Evolutionary conservation across 1,140 invertebrate species (phyloP).

Genomic region (Venturia canescens): DNA sequence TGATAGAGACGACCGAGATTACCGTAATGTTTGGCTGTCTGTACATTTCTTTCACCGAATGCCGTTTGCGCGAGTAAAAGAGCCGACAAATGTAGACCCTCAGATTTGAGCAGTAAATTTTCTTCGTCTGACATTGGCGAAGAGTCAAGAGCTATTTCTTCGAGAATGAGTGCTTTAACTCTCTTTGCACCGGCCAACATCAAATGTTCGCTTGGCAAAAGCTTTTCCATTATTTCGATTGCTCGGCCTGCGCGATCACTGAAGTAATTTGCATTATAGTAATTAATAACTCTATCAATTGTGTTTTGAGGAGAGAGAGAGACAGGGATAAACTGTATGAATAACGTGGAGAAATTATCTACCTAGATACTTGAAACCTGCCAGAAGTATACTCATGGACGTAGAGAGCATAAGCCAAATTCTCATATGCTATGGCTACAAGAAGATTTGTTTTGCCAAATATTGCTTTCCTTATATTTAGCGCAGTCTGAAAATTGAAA

Average conservation of each 20-base stretch:
- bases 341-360: neutral
- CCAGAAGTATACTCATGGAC: slow-evolving; percentile 94
- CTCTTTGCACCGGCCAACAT: slow-evolving; percentile 92
- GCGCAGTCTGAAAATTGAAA: slow-evolving; percentile 80
- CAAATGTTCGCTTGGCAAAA: slow-evolving; percentile 89
- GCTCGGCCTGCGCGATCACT: slow-evolving; percentile 89
- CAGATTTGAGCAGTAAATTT: slow-evolving; percentile 84
- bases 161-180: slow-evolving; percentile 93
- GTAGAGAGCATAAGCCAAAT: slow-evolving; percentile 94
- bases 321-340: neutral
- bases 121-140: slow-evolving; percentile 74
- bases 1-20: slow-evolving; percentile 95
- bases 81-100: slow-evolving; percentile 88
- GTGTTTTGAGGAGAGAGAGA: neutral
- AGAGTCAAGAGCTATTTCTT: slow-evolving; percentile 94
- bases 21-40: slow-evolving; percentile 96
- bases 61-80: slow-evolving; percentile 85
- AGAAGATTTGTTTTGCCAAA: slow-evolving; percentile 91
- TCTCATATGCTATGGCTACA: slow-evolving; percentile 92
- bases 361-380: slow-evolving; percentile 84
- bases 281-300: neutral
- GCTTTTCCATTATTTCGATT: slow-evolving; percentile 87
- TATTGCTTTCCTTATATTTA: slow-evolving; percentile 84
- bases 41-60: slow-evolving; percentile 94
- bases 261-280: slow-evolving; percentile 45